Percentiles rank a stretch among this genome's conserved stretches.
phyloP scores from a whole-genome alignment of 2,113 vertebrate genomes.

The Greenwoodochromis staneri region DNA sequence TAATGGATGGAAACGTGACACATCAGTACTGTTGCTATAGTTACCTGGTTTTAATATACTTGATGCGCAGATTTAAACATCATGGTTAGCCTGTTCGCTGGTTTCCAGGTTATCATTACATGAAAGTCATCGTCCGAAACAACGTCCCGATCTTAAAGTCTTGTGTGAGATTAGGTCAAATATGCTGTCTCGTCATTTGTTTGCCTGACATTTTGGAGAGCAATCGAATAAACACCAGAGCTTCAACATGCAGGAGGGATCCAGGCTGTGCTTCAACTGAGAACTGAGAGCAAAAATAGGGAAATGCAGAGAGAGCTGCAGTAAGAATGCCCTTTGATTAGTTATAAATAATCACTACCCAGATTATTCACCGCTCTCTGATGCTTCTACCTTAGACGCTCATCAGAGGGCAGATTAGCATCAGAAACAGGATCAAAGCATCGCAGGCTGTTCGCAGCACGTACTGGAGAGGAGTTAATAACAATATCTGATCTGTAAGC shows the following conservation, averaged over 20 bases:
- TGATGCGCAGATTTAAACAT: neutral
- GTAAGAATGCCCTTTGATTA: neutral
- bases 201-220: neutral
- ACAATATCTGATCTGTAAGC: neutral
- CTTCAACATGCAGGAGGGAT: neutral
- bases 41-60: neutral
- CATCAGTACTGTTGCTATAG: neutral
- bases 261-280: neutral
- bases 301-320: neutral
- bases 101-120: neutral
- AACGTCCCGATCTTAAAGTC: neutral
- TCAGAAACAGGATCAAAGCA: conserved; percentile 1
- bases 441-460: neutral
- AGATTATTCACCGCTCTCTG: neutral
- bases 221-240: neutral
- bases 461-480: neutral
- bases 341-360: neutral
- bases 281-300: neutral
- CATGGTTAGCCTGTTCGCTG: neutral
- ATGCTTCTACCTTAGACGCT: neutral
- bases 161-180: neutral
- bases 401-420: conserved; percentile 13
- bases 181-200: fast-evolving
- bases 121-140: neutral
- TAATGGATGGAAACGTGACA: neutral